Base-by-base conservation (phyloP, 2,888 invertebrate species). In the Desoria tigrina region DNA sequence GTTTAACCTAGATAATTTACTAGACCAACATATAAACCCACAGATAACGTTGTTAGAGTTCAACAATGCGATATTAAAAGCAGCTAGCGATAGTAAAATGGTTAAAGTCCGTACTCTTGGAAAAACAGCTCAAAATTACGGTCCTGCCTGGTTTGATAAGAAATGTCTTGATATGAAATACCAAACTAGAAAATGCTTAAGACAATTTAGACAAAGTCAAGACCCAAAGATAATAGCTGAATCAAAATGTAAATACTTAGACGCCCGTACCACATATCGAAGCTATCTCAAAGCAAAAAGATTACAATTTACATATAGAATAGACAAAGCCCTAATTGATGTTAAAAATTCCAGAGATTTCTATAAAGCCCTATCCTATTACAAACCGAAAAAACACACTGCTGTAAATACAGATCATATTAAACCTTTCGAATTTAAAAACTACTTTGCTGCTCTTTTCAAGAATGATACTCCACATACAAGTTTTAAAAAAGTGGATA, bases 181-280 rank as follows among this genome's bases (percentile, higher is more conserved):
- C 32, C 32, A 11, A 32, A 32, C 32, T 7, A 32, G 11, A 32
- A 32, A 32, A 32, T 11, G 4, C 6, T 11, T 32, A 32, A 4
- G 32, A 7, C 4, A 32, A 32, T 32, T 7, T 11, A 32, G 32
- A 32, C 4, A 32, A 11, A 32, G 32, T 32, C 4, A 32, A 7
- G 32, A 32, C 32, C 32, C 32, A 32, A 32, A 4, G 11, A 32
- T n/a, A n/a, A n/a, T n/a, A n/a, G n/a, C n/a, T n/a, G n/a, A n/a
- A n/a, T n/a, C n/a, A n/a, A n/a, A n/a, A n/a, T n/a, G n/a, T n/a
- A 51, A 51, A 6, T 51, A 51, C 26, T 51, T 51, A 51, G 14
- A 3, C 3, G 23, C 26, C 16, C 3, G 26, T 6, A 4, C 11
- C 11, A 51, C 23, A 7, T 51, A 51, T 16, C 4, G 6, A 7